These are phyloP conservation scores for Harpagoxenus sublaevis DNA, from an alignment of 2,888 invertebrate genomes.

Conservation along the genomic window DNA sequence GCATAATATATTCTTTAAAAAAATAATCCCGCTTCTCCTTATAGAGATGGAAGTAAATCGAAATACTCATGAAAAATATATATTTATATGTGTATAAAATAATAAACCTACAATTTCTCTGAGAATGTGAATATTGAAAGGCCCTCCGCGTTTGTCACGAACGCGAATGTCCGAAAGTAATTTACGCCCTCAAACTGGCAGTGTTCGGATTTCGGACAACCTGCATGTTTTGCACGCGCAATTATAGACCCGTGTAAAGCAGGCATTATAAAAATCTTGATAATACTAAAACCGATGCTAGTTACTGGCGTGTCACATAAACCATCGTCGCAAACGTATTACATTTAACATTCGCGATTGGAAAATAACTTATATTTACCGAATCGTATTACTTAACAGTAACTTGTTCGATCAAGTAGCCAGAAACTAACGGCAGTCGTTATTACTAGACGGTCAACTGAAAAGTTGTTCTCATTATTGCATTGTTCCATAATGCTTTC, in stretches of 20 bases:
- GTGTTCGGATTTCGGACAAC: constrained; percentile 62
- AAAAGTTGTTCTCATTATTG: no score
- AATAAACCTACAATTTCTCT: constrained; percentile 38
- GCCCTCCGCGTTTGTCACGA: neutral
- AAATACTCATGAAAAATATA: constrained; percentile 23
- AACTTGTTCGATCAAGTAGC: no score
- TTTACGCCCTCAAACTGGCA: constrained; percentile 63
- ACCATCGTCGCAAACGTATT: constrained; percentile 12
- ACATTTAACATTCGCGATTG: no score
- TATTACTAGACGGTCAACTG: no score
- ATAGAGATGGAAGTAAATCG: constrained; percentile 36
- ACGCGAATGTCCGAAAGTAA: constrained; percentile 24
- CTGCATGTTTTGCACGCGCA: constrained; percentile 37
- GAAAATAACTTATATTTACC: no score
- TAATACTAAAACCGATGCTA: constrained; percentile 40
- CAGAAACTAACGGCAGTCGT: no score
- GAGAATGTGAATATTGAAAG: constrained; percentile 43
- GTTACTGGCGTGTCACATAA: constrained; percentile 46
- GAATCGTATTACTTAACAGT: no score
- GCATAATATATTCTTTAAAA: constrained; percentile 40
- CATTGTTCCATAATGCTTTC: no score
- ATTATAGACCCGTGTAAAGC: constrained; percentile 37
- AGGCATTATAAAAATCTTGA: constrained; percentile 32
- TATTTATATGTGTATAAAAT: constrained; percentile 44
- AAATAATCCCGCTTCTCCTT: constrained; percentile 37